Percentiles rank a stretch among this genome's conserved stretches.
Conservation (phyloP, 2,888 invertebrate species). For the Eupithecia subumbrata region DNA sequence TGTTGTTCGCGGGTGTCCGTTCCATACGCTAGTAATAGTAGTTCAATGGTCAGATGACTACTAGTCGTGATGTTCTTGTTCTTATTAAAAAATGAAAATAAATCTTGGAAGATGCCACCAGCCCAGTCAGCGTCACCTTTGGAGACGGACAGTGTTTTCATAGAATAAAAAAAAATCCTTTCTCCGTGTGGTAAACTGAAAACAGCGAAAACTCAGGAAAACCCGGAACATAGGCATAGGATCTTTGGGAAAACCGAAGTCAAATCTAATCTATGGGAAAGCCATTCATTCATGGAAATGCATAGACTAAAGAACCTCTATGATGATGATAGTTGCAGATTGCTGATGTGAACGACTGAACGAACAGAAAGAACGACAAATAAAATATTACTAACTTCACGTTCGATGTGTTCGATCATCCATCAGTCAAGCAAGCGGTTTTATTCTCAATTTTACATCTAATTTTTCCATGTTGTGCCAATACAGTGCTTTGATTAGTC, state of each 20-base stretch:
- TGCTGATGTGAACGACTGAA: background rate
- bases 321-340: constrained; percentile 18
- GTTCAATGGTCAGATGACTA: too few species aligned
- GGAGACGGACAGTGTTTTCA: too few species aligned
- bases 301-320: background rate
- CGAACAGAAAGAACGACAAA: background rate
- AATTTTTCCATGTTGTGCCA: constrained; percentile 71
- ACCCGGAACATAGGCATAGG: too few species aligned
- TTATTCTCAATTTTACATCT: constrained; percentile 71
- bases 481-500: constrained; percentile 64
- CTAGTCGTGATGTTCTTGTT: too few species aligned
- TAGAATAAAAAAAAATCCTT: too few species aligned
- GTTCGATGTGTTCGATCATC: constrained; percentile 78
- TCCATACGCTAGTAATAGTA: too few species aligned
- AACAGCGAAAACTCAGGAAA: too few species aligned
- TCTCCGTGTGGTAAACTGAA: too few species aligned
- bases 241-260: background rate
- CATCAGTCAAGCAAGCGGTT: constrained; percentile 81
- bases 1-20: too few species aligned
- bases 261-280: background rate
- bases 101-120: too few species aligned
- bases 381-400: constrained; percentile 61
- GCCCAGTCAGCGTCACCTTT: too few species aligned
- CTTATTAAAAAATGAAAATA: too few species aligned
- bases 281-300: background rate